Evolutionary conservation across 2,797 vertebrate genomes (phyloP).

Genomic region (Apogon hyalosoma): DNA sequence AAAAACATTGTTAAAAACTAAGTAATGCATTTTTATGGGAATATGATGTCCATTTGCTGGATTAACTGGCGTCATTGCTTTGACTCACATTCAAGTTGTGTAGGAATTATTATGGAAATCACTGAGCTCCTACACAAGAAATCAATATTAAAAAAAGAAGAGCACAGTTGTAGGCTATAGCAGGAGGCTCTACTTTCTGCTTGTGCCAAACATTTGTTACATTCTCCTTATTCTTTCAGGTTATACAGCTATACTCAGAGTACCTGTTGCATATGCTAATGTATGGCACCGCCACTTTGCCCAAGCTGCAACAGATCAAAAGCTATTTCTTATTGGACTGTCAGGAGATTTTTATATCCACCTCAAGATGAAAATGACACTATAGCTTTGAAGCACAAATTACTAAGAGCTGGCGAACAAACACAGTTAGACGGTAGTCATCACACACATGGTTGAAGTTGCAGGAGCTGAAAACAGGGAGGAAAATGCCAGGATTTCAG

Average conservation of each 20-base stretch:
- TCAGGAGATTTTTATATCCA: no score
- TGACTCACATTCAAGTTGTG: constrained; percentile 18
- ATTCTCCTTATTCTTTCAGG: neutral
- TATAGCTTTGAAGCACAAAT: no score
- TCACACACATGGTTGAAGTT: no score
- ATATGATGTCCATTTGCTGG: neutral
- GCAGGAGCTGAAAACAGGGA: no score
- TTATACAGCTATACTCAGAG: neutral
- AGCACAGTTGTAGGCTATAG: neutral
- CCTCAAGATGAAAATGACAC: no score
- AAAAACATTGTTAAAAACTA: neutral
- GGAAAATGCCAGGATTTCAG: no score
- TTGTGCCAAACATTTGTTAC: neutral
- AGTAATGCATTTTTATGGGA: constrained; percentile 6
- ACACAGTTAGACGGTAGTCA: no score
- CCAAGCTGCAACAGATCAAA: no score
- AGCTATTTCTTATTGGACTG: no score
- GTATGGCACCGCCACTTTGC: no score
- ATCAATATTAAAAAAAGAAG: constrained; percentile 22
- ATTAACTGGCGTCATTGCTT: constrained; percentile 9
- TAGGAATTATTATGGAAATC: constrained; percentile 52
- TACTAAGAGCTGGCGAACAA: no score
- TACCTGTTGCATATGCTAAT: no score
- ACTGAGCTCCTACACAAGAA: constrained; percentile 34
- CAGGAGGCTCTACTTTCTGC: constrained; percentile 5